Conservation (phyloP, 1,140 invertebrate species). For the Phymorhynchus buccinoides region DNA sequence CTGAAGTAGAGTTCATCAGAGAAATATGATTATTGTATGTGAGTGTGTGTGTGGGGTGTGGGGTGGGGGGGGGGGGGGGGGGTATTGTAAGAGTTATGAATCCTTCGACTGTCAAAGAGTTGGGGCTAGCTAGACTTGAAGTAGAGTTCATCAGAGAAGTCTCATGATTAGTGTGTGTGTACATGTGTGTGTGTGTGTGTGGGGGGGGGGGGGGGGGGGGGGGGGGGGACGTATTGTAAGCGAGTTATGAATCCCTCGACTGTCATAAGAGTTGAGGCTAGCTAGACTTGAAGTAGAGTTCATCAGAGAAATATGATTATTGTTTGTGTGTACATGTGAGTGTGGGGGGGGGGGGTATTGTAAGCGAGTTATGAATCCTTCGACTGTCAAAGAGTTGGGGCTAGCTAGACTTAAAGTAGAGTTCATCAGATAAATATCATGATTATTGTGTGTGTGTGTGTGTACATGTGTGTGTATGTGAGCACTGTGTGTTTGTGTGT, state of each 20-base stretch:
- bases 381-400: no score
- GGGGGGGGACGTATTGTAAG: no score
- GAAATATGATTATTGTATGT: neutral
- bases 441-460: neutral
- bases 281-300: constrained; percentile 90
- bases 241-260: neutral
- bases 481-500: no score
- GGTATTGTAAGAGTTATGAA: neutral
- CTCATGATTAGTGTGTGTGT: neutral
- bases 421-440: constrained; percentile 82
- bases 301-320: constrained; percentile 77
- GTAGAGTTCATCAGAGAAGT: constrained; percentile 89
- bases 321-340: neutral
- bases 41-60: neutral
- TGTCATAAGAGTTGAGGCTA: constrained; percentile 80
- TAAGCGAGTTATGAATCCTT: no score
- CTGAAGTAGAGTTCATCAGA: constrained; percentile 94
- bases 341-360: neutral
- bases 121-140: neutral
- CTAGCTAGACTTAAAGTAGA: constrained; percentile 80
- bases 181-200: neutral
- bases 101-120: neutral
- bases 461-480: no score
- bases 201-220: no score
- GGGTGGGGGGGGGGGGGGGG: no score